Conservation (phyloP, 2,888 invertebrate species). For the Drosophila prostipennis region DNA sequence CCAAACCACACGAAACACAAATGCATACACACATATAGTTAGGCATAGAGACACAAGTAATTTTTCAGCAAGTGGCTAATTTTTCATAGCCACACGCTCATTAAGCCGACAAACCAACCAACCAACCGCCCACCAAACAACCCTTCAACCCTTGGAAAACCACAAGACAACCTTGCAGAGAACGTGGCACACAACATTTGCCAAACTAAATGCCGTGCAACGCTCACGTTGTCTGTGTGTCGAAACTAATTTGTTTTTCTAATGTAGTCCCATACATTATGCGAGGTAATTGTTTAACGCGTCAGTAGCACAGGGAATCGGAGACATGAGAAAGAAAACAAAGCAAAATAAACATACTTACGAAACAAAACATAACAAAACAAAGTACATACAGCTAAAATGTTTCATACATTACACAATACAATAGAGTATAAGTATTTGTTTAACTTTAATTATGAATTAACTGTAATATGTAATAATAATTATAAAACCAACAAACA, state of each 20-base stretch:
- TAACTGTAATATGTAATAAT: conserved; percentile 67
- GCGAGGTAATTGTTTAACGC: conserved; percentile 71
- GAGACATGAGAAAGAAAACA: conserved; percentile 15
- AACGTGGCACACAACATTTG: conserved; percentile 21
- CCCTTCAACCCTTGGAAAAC: conserved; percentile 24
- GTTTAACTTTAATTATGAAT: conserved; percentile 77
- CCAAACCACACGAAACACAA: conserved; percentile 5
- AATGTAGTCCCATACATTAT: conserved; percentile 72
- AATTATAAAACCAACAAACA: conserved; percentile 49
- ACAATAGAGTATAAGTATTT: conserved; percentile 75
- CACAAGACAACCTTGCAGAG: conserved; percentile 27
- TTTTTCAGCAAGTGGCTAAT: conserved; percentile 75
- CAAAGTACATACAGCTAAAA: conserved; percentile 40
- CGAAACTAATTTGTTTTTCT: conserved; percentile 63
- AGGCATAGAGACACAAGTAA: conserved; percentile 61
- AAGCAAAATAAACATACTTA: conserved; percentile 25
- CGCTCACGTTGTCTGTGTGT: conserved; percentile 46
- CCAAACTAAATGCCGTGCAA: conserved; percentile 30
- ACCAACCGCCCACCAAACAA: conserved; percentile 14
- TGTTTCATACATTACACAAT: conserved; percentile 57
- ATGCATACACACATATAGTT: conserved; percentile 40
- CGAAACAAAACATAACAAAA: conserved; percentile 32
- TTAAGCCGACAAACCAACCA: conserved; percentile 38
- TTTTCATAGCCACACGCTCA: conserved; percentile 71
- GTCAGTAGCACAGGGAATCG: conserved; percentile 52